Conservation (phyloP, 2,113 vertebrate genomes). For the Piaya cayana region DNA sequence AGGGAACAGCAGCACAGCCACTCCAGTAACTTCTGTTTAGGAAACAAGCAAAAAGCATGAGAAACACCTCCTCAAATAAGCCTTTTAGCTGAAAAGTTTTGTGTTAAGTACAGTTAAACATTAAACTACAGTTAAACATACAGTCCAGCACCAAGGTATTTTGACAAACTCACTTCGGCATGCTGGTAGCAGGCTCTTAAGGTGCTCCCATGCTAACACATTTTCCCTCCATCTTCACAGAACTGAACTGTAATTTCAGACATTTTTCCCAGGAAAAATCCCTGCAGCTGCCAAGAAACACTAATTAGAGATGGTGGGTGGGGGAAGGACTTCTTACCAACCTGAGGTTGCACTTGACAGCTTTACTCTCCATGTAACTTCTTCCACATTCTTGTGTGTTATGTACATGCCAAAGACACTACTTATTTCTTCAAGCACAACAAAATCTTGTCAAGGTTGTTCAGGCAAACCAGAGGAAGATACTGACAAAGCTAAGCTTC, state of each 20-base stretch:
- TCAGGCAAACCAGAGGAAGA: not conserved
- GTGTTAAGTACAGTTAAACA: not conserved
- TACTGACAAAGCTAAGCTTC: not conserved
- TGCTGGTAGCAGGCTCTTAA: not conserved
- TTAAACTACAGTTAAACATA: too few relatives aligned
- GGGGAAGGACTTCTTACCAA: not conserved
- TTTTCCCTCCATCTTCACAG: not conserved
- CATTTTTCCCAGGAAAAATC: not conserved
- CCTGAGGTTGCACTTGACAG: not conserved
- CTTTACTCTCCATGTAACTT: not conserved
- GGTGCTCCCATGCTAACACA: accelerated
- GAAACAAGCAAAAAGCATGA: not conserved
- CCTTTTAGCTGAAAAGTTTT: not conserved
- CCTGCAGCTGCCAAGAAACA: not conserved
- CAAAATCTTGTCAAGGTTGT: not conserved
- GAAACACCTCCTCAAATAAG: not conserved
- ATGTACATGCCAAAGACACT: not conserved
- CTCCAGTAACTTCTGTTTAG: not conserved
- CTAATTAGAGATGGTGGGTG: not conserved
- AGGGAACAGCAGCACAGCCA: not conserved
- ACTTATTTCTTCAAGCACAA: not conserved
- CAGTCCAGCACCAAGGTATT: not conserved
- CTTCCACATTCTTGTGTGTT: not conserved
- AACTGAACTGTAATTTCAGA: not conserved
- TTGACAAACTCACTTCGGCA: not conserved